Base-by-base conservation (phyloP, 2,888 invertebrate species). In the Vesta saturnalis region DNA sequence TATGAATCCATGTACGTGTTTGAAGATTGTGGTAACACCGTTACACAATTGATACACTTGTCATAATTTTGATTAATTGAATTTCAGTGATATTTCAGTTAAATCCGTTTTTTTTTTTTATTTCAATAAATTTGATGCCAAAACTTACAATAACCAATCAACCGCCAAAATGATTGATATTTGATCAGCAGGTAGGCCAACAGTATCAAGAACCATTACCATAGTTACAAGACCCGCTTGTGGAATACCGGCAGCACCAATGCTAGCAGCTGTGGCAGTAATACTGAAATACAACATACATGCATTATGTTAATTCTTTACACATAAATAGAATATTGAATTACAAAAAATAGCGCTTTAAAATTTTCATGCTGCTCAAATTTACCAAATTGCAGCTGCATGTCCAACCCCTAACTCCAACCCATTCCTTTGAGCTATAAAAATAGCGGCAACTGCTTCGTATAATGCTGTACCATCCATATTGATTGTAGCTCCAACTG, bases 391-490 rank as follows among this genome's bases (percentile, higher is more conserved):
- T 66, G 97, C 96, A 69, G 98, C 89, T 74, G 97, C 92, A 82
- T 94, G 92, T 18, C 96, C 95, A 73, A 97, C 90, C 12, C 93
- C 91, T 84, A 97, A 90, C 39, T 91, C 87, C 67, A 95, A 89
- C 75, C 91, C 90, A 79, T 95, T 89, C 73, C 96, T 89, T 85
- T 99, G 99, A 14, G 98, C 96, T 72, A 99, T 98, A 81, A 98
- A 99, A 75, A 99, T 92, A 18, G 98, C 98, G 0, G 98, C 99
- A 4, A 99, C 96, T 0, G 98, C 97, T 83, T 99, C 99, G 81
- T 99, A 99, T 22, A 99, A 87, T 0, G 98, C 98, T 0, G 97
- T 97, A 12, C 95, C 95, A 82, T 97, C 97, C 97, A 97, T 97
- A 86, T 99, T 98, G 83, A 99, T 97, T 43, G 98, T 97, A 18